phyloP scores from a whole-genome alignment of 2,797 vertebrate species.

The Poecilia wingei region DNA sequence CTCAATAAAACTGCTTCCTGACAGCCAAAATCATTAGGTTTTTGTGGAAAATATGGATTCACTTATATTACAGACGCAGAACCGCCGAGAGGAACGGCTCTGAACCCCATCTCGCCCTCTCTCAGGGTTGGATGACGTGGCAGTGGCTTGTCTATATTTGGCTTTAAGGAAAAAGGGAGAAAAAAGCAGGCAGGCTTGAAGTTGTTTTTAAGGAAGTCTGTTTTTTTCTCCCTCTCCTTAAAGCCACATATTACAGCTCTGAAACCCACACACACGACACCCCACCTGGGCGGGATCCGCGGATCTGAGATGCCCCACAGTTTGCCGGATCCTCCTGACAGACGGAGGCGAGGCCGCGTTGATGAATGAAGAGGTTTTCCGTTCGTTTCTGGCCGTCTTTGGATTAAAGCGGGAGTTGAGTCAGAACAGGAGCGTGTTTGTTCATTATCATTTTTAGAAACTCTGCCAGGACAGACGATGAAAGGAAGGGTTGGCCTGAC shows the following conservation, averaged over 20 bases:
- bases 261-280: conserved; percentile 18
- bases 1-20: conserved; percentile 68
- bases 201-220: conserved; percentile 75
- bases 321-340: conserved; percentile 28
- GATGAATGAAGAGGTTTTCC: conserved; percentile 28
- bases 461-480: conserved; percentile 54
- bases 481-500: conserved; percentile 50
- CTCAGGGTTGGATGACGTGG: conserved; percentile 80
- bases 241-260: conserved; percentile 59
- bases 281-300: conserved; percentile 46
- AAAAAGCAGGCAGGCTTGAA: conserved; percentile 56
- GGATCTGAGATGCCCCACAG: conserved; percentile 21
- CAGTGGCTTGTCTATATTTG: conserved; percentile 79
- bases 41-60: conserved; percentile 54
- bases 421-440: conserved; percentile 68
- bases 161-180: conserved; percentile 66
- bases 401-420: conserved; percentile 50
- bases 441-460: conserved; percentile 71
- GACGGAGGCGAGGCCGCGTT: conserved; percentile 23
- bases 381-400: conserved; percentile 10
- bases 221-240: conserved; percentile 30
- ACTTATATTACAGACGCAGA: conserved; percentile 50
- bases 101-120: conserved; percentile 60
- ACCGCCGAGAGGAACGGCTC: conserved; percentile 33
- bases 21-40: conserved; percentile 33